These are phyloP conservation scores for Melanotaenia pygmaea DNA, from an alignment of 2,797 vertebrate species.

Conservation along the genomic window DNA sequence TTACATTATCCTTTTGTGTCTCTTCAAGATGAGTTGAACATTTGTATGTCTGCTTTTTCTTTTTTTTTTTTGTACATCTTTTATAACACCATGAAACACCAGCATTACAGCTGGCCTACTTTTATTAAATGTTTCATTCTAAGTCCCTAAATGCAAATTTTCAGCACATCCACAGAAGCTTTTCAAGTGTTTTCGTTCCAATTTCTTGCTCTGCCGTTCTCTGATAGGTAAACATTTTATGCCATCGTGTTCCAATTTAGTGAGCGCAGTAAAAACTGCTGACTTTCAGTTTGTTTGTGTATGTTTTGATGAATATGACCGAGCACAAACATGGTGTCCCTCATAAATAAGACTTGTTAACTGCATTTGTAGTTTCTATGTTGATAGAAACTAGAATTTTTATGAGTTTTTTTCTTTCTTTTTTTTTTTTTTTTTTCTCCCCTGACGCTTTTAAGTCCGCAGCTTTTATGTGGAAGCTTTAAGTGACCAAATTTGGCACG, in stretches of 20 bases:
- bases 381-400: constrained; percentile 29
- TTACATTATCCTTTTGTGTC: constrained; percentile 1
- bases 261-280: constrained; percentile 63
- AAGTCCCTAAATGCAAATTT: constrained; percentile 50
- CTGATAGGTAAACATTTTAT: constrained; percentile 52
- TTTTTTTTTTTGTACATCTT: constrained; percentile 17
- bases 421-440: background rate
- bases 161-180: constrained; percentile 31
- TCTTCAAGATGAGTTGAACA: constrained; percentile 9
- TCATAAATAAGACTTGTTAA: constrained; percentile 52
- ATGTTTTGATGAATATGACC: constrained; percentile 59
- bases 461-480: constrained; percentile 45
- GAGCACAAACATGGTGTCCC: constrained; percentile 38
- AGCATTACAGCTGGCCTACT: constrained; percentile 5
- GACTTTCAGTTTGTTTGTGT: constrained; percentile 63
- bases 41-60: constrained; percentile 30
- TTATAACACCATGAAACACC: constrained; percentile 19
- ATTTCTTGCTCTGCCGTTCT: constrained; percentile 24
- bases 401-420: constrained; percentile 20
- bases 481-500: constrained; percentile 49
- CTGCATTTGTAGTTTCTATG: constrained; percentile 28
- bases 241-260: constrained; percentile 46
- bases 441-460: constrained; percentile 29
- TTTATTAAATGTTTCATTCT: constrained; percentile 40
- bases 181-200: constrained; percentile 43